Conservation (phyloP, 2,113 vertebrate species). For the Sander vitreus region DNA sequence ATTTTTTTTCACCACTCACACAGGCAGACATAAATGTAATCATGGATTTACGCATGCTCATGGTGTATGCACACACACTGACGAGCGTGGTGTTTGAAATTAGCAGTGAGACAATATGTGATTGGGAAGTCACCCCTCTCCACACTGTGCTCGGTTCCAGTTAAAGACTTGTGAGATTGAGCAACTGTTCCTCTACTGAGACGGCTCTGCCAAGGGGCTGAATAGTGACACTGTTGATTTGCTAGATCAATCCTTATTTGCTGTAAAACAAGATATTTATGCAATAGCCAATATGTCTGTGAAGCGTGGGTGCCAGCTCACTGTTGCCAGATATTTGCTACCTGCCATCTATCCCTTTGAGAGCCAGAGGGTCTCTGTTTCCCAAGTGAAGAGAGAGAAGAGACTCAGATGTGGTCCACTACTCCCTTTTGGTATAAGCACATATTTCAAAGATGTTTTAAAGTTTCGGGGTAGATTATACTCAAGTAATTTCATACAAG, state of each 20-base stretch:
- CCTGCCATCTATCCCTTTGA: slow-evolving; percentile 15
- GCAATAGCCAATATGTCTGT: slow-evolving; percentile 24
- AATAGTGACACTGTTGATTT: slow-evolving; percentile 39
- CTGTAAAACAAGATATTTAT: slow-evolving; percentile 36
- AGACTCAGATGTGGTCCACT: not conserved
- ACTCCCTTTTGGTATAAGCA: not conserved
- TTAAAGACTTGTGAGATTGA: slow-evolving; percentile 4
- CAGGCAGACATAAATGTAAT: slow-evolving; percentile 7
- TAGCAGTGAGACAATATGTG: not conserved
- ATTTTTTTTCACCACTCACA: slow-evolving; percentile 22
- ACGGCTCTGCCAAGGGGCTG: slow-evolving; percentile 6
- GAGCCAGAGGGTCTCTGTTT: slow-evolving; percentile 2
- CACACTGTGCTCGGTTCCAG: not conserved
- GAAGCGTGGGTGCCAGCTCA: not conserved
- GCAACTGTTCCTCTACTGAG: slow-evolving; percentile 6
- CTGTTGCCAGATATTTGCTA: slow-evolving; percentile 19
- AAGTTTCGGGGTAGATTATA: not conserved
- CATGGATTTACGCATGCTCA: not conserved
- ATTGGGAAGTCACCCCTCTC: not conserved
- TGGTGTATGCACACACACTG: not conserved
- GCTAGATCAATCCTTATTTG: slow-evolving; percentile 47
- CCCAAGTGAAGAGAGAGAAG: not conserved
- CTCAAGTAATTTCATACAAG: not conserved
- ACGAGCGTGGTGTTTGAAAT: not conserved
- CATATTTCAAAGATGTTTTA: not conserved